phyloP scores from a whole-genome alignment of 1,140 invertebrate genomes.

The Nasonia longicornis region DNA sequence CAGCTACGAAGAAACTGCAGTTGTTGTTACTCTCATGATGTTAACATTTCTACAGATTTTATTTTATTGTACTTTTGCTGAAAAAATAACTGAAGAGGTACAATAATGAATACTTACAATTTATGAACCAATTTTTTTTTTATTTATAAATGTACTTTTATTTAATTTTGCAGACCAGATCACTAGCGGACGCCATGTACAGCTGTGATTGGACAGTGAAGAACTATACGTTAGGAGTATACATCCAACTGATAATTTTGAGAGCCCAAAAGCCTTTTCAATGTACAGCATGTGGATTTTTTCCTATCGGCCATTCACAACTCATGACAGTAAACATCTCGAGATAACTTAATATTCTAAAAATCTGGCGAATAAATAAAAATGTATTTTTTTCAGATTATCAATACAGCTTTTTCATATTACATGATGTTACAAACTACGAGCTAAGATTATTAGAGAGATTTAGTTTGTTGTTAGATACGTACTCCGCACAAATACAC shows the following conservation, averaged over 20 bases:
- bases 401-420: constrained; percentile 1
- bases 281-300: constrained; percentile 18
- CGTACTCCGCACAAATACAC: too few relatives aligned
- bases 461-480: too few relatives aligned
- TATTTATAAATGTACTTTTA: not conserved
- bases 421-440: constrained; percentile 1
- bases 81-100: not conserved
- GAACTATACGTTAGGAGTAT: not conserved
- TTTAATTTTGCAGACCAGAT: not conserved
- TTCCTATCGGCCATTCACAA: not conserved
- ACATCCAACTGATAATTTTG: not conserved
- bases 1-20: too few relatives aligned
- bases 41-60: not conserved
- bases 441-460: not conserved
- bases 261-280: constrained; percentile 11
- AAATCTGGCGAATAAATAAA: not conserved
- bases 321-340: not conserved
- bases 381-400: not conserved
- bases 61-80: not conserved
- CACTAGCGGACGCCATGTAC: not conserved
- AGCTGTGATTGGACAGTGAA: not conserved
- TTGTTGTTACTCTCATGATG: not conserved
- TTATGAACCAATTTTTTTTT: not conserved
- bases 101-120: too few relatives aligned
- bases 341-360: not conserved